A percentile compares a stretch with the other conserved stretches of the same genome.
Evolutionary conservation across 2,797 vertebrate genomes (phyloP).

Genomic region (Pseudocheirus occidentalis): DNA sequence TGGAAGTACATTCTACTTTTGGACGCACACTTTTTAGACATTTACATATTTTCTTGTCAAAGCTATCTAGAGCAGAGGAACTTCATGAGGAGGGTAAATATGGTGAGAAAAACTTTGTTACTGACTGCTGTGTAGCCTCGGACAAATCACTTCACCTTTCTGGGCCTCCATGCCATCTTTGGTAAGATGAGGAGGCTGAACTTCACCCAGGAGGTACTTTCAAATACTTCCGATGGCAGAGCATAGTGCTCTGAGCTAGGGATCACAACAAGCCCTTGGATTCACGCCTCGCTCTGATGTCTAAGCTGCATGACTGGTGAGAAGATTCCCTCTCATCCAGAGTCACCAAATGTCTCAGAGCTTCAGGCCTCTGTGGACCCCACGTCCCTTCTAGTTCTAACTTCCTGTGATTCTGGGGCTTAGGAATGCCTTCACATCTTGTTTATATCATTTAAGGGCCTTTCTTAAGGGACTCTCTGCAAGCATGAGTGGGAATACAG

Average conservation of each 20-base stretch:
- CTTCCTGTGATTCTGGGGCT: background rate
- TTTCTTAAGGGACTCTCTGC: background rate
- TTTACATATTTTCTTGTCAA: background rate
- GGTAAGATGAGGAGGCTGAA: background rate
- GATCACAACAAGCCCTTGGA: background rate
- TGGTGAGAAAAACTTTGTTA: background rate
- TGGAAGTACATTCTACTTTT: background rate
- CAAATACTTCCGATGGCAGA: background rate
- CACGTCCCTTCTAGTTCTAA: background rate
- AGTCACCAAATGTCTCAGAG: background rate
- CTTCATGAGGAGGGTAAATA: background rate
- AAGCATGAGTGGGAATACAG: background rate
- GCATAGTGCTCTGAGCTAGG: background rate
- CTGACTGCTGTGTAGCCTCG: background rate
- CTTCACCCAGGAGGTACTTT: too few species aligned
- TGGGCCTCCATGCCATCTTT: background rate
- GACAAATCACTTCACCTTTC: background rate
- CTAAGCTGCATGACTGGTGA: too few species aligned
- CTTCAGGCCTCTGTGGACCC: background rate
- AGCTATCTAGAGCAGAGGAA: background rate
- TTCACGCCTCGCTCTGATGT: background rate
- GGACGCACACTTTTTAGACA: background rate
- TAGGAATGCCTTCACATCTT: background rate
- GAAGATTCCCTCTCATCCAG: background rate
- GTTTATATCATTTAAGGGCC: background rate